Percentiles rank a stretch among this genome's conserved stretches.
phyloP scores from a whole-genome alignment of 1,140 invertebrate genomes.

The Drosophila pallidifrons region DNA sequence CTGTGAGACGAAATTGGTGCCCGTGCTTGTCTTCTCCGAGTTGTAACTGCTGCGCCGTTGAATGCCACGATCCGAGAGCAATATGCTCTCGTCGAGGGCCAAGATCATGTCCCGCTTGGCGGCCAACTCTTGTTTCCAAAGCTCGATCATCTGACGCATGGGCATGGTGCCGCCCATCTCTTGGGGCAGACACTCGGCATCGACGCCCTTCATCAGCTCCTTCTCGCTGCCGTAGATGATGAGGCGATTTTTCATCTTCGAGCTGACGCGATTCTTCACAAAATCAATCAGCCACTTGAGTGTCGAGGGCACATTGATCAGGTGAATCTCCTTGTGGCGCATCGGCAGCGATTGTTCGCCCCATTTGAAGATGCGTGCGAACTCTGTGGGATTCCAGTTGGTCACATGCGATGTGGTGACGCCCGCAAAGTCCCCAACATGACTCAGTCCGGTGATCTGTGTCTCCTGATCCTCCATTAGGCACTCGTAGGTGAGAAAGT shows the following conservation, averaged over 20 bases:
- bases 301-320: slow-evolving; percentile 89
- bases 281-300: slow-evolving; percentile 91
- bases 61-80: slow-evolving; percentile 86
- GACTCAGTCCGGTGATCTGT: slow-evolving; percentile 89
- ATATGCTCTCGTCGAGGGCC: slow-evolving; percentile 89
- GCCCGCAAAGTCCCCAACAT: slow-evolving; percentile 88
- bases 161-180: slow-evolving; percentile 92
- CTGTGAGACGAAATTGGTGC: slow-evolving; percentile 81
- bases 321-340: slow-evolving; percentile 90
- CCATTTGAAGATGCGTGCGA: slow-evolving; percentile 89
- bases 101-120: slow-evolving; percentile 88
- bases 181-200: slow-evolving; percentile 89
- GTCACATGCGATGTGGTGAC: slow-evolving; percentile 87
- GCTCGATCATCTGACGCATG: slow-evolving; percentile 91
- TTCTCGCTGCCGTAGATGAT: slow-evolving; percentile 88
- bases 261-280: slow-evolving; percentile 88
- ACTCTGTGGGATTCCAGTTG: slow-evolving; percentile 89
- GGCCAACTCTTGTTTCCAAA: slow-evolving; percentile 88
- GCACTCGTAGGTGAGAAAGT: slow-evolving; percentile 90
- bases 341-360: slow-evolving; percentile 92
- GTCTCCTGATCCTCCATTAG: slow-evolving; percentile 90
- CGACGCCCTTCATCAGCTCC: slow-evolving; percentile 88
- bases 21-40: slow-evolving; percentile 71
- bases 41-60: slow-evolving; percentile 85
- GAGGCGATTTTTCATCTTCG: slow-evolving; percentile 89